phyloP scores from a whole-genome alignment of 2,113 vertebrate species.

The Tylochromis polylepis region DNA sequence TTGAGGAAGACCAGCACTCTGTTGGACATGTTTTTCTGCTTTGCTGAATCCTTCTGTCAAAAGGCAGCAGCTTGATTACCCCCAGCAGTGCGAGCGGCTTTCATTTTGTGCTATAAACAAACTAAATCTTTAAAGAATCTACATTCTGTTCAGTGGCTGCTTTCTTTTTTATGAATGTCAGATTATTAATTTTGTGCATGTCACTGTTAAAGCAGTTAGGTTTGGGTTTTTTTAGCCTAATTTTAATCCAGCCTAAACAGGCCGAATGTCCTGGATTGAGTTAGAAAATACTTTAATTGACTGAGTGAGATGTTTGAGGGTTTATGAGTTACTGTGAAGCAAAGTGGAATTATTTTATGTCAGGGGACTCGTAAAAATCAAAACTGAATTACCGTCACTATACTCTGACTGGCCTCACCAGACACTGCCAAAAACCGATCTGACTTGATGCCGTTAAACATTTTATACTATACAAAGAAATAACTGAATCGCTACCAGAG shows the following conservation, averaged over 20 bases:
- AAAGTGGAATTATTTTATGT: not conserved
- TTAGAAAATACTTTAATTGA: not conserved
- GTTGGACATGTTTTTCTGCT: not conserved
- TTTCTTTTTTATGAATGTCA: not conserved
- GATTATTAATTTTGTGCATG: not conserved
- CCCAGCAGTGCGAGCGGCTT: not conserved
- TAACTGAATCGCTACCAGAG: not conserved
- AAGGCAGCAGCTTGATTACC: not conserved
- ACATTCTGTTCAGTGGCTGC: not conserved
- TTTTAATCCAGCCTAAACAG: not conserved
- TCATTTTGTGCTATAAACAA: slow-evolving; percentile 1
- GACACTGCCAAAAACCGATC: not conserved
- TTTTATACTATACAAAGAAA: not conserved
- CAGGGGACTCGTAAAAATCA: not conserved
- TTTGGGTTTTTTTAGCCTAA: not conserved
- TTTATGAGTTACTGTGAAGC: not conserved
- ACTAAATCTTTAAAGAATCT: not conserved
- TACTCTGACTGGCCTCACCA: not conserved
- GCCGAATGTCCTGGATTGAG: not conserved
- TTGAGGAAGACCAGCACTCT: not conserved
- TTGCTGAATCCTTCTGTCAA: not conserved
- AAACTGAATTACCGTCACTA: not conserved
- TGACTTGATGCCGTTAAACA: not conserved
- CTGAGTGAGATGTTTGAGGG: not conserved
- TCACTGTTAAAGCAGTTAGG: not conserved